Evolutionary conservation across 1,140 invertebrate genomes (phyloP).

Genomic region (Euwallacea similis): DNA sequence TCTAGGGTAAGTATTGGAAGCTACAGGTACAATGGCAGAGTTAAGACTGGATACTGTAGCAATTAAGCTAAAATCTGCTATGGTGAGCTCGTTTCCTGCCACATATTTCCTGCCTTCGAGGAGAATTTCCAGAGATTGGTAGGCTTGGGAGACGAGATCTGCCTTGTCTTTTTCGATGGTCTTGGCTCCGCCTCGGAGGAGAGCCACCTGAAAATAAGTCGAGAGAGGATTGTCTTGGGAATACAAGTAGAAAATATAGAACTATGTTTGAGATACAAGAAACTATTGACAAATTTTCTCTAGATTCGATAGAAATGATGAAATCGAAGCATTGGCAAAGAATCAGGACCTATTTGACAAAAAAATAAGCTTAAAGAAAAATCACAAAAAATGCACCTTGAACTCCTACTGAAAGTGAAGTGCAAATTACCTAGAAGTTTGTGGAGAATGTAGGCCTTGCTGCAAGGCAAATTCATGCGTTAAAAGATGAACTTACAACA

Average conservation of each 20-base stretch:
- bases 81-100: constrained; percentile 55
- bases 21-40: constrained; percentile 44
- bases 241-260: too few relatives aligned
- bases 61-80: constrained; percentile 56
- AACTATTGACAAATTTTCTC: too few relatives aligned
- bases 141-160: constrained; percentile 36
- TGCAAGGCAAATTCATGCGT: too few relatives aligned
- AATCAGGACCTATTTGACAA: neutral
- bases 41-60: constrained; percentile 49
- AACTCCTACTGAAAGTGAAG: too few relatives aligned
- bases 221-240: too few relatives aligned
- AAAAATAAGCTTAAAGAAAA: too few relatives aligned
- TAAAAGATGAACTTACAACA: constrained; percentile 39
- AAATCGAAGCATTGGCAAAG: neutral
- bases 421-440: too few relatives aligned
- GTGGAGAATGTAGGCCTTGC: too few relatives aligned
- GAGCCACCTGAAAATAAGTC: constrained; percentile 15
- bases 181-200: constrained; percentile 41
- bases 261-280: too few relatives aligned
- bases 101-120: constrained; percentile 40
- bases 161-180: constrained; percentile 44
- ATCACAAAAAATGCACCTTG: too few relatives aligned
- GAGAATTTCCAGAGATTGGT: constrained; percentile 38
- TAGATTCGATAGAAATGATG: neutral
- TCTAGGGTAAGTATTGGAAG: constrained; percentile 42